phyloP scores from a whole-genome alignment of 35 echinoderm and acorn worm genomes.

The Nesometra sesokonis region DNA sequence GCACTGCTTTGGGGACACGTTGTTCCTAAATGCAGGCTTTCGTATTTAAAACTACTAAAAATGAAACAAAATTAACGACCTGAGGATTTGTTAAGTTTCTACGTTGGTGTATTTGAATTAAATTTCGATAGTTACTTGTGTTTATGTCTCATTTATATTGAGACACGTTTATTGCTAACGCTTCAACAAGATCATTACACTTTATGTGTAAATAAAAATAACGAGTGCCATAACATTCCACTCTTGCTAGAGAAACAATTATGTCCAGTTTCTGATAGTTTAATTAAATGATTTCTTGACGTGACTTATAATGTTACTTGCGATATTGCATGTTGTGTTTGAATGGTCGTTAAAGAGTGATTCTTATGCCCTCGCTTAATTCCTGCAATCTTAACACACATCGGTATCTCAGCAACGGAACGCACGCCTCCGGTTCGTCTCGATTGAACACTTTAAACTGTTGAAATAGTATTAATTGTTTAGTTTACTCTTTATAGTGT shows the following conservation, averaged over 20 bases:
- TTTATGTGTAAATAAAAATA: no score
- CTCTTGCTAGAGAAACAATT: not conserved
- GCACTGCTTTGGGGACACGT: no score
- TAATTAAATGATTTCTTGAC: not conserved
- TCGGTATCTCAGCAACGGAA: not conserved
- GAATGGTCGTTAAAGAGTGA: not conserved
- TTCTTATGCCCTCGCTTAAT: not conserved
- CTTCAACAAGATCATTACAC: no score
- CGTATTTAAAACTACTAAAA: no score
- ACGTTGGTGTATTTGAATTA: no score
- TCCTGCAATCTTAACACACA: not conserved
- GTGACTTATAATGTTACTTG: not conserved
- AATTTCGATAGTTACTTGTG: no score
- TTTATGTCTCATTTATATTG: no score
- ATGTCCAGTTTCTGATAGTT: not conserved
- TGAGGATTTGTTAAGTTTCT: no score
- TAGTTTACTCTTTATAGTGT: not conserved
- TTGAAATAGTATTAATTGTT: not conserved
- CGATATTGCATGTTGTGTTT: not conserved
- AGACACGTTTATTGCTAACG: no score
- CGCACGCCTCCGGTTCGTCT: not conserved
- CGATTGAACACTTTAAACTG: not conserved
- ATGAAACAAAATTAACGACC: no score
- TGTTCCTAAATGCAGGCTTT: no score
- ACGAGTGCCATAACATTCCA: not conserved